Evolutionary conservation across 2,113 vertebrate genomes (phyloP).

Genomic region (Nothobranchius kuhntae): DNA sequence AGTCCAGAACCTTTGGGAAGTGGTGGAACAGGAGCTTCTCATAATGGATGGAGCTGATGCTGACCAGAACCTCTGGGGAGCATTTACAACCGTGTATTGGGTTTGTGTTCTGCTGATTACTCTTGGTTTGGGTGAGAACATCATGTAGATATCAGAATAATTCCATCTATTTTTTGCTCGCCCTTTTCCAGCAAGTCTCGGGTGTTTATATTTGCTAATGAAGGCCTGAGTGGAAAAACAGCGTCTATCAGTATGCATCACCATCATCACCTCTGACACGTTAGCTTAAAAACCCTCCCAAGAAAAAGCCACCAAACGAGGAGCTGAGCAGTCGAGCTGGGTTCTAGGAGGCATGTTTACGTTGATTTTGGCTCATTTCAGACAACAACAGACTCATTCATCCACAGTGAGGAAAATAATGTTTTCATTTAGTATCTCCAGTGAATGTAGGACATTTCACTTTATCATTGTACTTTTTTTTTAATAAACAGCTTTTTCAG

Average conservation of each 20-base stretch:
- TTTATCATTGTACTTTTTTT: conserved; percentile 44
- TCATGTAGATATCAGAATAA: conserved; percentile 49
- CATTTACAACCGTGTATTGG: too few relatives aligned
- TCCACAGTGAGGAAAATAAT: conserved; percentile 43
- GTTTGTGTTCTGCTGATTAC: too few relatives aligned
- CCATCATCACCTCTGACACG: conserved; percentile 64
- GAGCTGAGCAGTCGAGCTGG: background rate
- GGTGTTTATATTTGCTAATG: conserved; percentile 76
- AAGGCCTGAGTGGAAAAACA: conserved; percentile 59
- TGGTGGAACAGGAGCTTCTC: too few relatives aligned
- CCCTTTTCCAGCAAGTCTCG: conserved; percentile 68
- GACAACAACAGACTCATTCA: conserved; percentile 55
- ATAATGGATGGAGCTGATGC: too few relatives aligned
- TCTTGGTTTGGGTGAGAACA: too few relatives aligned
- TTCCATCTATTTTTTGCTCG: conserved; percentile 79
- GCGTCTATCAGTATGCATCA: conserved; percentile 75
- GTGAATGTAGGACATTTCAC: background rate
- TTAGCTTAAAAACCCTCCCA: conserved; percentile 44
- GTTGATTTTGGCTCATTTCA: conserved; percentile 27
- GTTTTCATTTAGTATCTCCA: conserved; percentile 1
- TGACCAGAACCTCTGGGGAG: too few relatives aligned
- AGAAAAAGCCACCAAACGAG: conserved; percentile 35
- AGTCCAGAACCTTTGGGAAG: too few relatives aligned
- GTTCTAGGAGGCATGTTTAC: conserved; percentile 41
- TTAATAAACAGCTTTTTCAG: conserved; percentile 26